A percentile compares a stretch with the other conserved stretches of the same genome.
These are phyloP conservation scores for Elachura formosa DNA, from an alignment of 2,113 vertebrate genomes.

Conservation along the genomic window DNA sequence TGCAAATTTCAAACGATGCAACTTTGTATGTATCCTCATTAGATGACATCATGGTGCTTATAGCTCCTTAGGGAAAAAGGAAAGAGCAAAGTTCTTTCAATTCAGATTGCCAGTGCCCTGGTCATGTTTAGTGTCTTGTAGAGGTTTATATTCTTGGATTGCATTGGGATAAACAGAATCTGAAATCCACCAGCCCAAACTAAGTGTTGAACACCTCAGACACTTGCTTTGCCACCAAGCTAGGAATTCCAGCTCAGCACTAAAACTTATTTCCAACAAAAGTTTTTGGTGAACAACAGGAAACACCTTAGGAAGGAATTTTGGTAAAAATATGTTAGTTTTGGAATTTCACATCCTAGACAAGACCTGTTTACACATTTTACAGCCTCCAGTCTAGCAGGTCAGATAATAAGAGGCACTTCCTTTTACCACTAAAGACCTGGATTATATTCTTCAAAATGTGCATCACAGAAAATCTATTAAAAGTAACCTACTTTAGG, in stretches of 20 bases:
- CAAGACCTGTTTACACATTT: not conserved
- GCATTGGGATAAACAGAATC: not conserved
- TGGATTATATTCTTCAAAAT: not conserved
- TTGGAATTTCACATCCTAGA: not conserved
- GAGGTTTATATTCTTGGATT: not conserved
- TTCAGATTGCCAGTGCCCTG: not conserved
- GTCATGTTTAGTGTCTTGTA: not conserved
- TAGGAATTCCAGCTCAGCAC: not conserved
- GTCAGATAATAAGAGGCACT: not conserved
- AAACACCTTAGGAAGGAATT: accelerated
- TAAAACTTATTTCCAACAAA: not conserved
- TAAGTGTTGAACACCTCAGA: not conserved
- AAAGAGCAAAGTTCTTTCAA: not conserved
- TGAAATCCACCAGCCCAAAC: not conserved
- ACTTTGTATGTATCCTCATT: not conserved
- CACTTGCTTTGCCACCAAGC: not conserved
- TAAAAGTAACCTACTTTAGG: not conserved
- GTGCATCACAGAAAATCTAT: not conserved
- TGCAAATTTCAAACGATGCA: not conserved
- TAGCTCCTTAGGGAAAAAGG: not conserved
- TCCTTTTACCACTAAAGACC: not conserved
- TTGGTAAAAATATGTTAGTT: not conserved
- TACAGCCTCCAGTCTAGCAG: not conserved
- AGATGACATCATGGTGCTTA: not conserved
- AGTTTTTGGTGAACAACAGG: not conserved